phyloP scores from a whole-genome alignment of 2,888 invertebrate genomes.

The Formica aserva region DNA sequence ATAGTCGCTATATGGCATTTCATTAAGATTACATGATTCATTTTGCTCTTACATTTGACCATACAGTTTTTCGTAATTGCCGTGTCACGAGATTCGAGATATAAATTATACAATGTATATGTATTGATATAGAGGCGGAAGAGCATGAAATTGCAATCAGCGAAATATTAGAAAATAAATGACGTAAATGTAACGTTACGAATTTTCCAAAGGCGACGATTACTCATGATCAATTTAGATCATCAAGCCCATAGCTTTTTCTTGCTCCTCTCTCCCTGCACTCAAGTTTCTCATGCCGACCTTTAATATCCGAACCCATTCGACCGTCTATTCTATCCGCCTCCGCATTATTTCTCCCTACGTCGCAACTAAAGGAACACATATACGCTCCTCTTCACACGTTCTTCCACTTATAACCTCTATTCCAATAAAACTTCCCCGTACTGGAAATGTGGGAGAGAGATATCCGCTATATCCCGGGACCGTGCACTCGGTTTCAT shows the following conservation, averaged over 20 bases:
- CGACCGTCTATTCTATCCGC: conserved; percentile 53
- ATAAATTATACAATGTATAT: background rate
- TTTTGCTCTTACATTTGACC: background rate
- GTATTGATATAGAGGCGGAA: background rate
- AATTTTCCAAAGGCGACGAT: background rate
- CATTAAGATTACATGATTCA: conserved; percentile 11
- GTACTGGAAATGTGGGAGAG: conserved; percentile 65
- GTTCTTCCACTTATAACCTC: conserved; percentile 79
- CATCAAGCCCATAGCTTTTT: background rate
- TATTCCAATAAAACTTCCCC: conserved; percentile 77
- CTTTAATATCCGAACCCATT: conserved; percentile 67
- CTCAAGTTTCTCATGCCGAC: conserved; percentile 42
- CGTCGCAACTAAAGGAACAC: conserved; percentile 53
- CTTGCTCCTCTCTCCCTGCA: no score
- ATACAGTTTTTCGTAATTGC: background rate
- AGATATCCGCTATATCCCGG: conserved; percentile 77
- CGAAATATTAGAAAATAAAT: background rate
- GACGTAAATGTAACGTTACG: background rate
- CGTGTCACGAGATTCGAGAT: background rate
- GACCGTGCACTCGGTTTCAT: conserved; percentile 82
- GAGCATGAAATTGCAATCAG: background rate
- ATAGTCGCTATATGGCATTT: background rate
- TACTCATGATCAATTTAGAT: background rate
- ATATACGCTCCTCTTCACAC: conserved; percentile 76
- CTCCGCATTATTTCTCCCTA: conserved; percentile 65